phyloP scores from a whole-genome alignment of 2,888 invertebrate genomes.

The Cerastis leucographa region DNA sequence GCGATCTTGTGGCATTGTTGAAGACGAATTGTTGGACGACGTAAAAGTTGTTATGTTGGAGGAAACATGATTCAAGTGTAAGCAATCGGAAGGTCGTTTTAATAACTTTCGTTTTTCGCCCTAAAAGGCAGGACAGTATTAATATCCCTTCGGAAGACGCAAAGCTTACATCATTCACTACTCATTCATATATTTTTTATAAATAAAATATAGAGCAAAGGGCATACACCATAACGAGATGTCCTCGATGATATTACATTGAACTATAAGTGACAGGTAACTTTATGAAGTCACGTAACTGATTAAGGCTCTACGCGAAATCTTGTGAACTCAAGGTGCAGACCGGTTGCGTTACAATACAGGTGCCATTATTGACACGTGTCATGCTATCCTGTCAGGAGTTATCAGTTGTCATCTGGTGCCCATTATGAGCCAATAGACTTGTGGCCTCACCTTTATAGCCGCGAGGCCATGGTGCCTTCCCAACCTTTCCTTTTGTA shows the following conservation, averaged over 20 bases:
- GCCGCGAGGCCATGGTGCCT: slow-evolving; percentile 78
- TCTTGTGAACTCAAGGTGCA: slow-evolving; percentile 46
- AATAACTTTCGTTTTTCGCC: slow-evolving; percentile 11
- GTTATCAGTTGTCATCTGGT: slow-evolving; percentile 86
- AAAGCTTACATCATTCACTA: background rate
- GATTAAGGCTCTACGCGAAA: slow-evolving; percentile 45
- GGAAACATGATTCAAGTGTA: slow-evolving; percentile 52
- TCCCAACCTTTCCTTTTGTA: slow-evolving; percentile 80
- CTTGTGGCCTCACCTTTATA: slow-evolving; percentile 80
- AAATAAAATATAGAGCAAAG: slow-evolving; percentile 47
- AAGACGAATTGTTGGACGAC: slow-evolving; percentile 51
- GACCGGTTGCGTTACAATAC: slow-evolving; percentile 53
- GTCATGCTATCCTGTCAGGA: slow-evolving; percentile 62
- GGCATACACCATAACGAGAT: slow-evolving; percentile 18
- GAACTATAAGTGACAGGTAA: slow-evolving; percentile 50
- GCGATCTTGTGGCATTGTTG: slow-evolving; percentile 81
- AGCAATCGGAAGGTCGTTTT: slow-evolving; percentile 26
- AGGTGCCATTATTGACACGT: slow-evolving; percentile 53
- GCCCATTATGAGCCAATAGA: slow-evolving; percentile 83
- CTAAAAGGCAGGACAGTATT: background rate
- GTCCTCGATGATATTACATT: slow-evolving; percentile 46
- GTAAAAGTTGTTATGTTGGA: slow-evolving; percentile 37
- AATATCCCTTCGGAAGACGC: slow-evolving; percentile 2
- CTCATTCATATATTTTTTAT: slow-evolving; percentile 7
- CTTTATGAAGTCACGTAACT: slow-evolving; percentile 43